Conservation (phyloP, 2,888 invertebrate species). For the Baronia brevicornis region DNA sequence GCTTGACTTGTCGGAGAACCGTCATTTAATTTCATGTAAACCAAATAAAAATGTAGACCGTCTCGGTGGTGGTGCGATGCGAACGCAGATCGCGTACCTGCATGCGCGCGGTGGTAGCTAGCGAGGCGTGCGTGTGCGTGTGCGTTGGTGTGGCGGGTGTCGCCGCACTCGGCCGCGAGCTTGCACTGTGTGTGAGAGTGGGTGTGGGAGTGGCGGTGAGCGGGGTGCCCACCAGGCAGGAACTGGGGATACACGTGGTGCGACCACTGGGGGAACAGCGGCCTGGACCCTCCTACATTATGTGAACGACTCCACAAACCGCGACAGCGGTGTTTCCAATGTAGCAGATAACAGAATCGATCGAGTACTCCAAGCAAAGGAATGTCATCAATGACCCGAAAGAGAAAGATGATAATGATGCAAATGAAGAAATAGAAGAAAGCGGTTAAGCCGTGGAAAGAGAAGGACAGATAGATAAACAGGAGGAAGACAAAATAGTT, state of each 20-base stretch:
- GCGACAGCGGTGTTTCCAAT: not conserved
- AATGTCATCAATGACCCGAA: conserved; percentile 2
- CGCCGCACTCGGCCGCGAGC: conserved; percentile 71
- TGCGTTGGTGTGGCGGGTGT: conserved; percentile 62
- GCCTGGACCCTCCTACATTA: conserved; percentile 76
- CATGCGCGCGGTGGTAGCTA: conserved; percentile 73
- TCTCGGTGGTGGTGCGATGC: conserved; percentile 30
- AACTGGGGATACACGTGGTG: conserved; percentile 96
- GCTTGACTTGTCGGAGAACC: no score
- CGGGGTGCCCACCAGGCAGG: conserved; percentile 91
- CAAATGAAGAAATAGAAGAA: no score
- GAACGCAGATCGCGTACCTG: conserved; percentile 51
- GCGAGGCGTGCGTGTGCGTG: conserved; percentile 69
- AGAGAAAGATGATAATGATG: conserved; percentile 1
- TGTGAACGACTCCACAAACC: not conserved
- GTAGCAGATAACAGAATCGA: not conserved
- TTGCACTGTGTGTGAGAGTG: conserved; percentile 13
- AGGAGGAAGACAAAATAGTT: no score
- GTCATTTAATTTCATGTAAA: conserved; percentile 4
- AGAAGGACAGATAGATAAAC: no score
- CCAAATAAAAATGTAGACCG: not conserved
- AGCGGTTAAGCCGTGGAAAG: no score
- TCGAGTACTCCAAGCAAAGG: not conserved
- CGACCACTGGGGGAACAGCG: conserved; percentile 95
- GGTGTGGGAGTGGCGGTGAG: conserved; percentile 72